Percentiles rank a stretch among this genome's conserved stretches.
These are phyloP conservation scores for Pogoniulus pusillus DNA, from an alignment of 2,797 vertebrate genomes.

Conservation along the genomic window DNA sequence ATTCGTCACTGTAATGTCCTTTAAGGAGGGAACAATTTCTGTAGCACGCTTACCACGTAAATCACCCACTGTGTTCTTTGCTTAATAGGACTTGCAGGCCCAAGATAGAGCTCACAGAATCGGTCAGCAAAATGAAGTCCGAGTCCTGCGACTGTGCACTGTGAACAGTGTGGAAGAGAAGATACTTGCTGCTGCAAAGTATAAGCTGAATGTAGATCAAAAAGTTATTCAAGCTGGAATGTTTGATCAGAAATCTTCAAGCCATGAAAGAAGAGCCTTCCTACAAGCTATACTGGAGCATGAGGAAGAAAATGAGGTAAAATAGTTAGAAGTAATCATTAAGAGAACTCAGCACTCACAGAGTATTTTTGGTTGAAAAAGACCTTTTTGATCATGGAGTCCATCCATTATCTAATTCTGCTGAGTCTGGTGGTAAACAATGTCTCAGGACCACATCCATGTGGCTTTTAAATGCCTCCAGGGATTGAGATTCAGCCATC, in stretches of 20 bases:
- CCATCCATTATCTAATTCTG: no score
- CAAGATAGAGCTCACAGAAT: slow-evolving; percentile 97
- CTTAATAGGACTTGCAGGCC: slow-evolving; percentile 90
- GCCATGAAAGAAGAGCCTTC: slow-evolving; percentile 93
- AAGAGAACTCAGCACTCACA: background rate
- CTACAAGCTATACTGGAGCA: slow-evolving; percentile 94
- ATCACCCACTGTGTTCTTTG: background rate
- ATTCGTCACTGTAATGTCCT: background rate
- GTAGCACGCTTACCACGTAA: background rate
- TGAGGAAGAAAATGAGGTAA: slow-evolving; percentile 96
- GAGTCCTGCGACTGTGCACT: slow-evolving; percentile 91
- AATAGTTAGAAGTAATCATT: background rate
- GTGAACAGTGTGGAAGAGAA: slow-evolving; percentile 99
- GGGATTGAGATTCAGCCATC: no score
- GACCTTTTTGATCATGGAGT: no score
- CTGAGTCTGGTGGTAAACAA: no score
- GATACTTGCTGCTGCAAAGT: slow-evolving; percentile 95
- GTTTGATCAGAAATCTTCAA: slow-evolving; percentile 98
- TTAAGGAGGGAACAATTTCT: background rate
- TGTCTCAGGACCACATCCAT: no score
- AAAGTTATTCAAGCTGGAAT: slow-evolving; percentile 98
- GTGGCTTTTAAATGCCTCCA: no score
- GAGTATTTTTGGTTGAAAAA: no score
- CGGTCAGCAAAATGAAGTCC: slow-evolving; percentile 95
- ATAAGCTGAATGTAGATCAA: slow-evolving; percentile 97